Base-by-base conservation (phyloP, 2,888 invertebrate genomes). In the Drosophila anomelani region DNA sequence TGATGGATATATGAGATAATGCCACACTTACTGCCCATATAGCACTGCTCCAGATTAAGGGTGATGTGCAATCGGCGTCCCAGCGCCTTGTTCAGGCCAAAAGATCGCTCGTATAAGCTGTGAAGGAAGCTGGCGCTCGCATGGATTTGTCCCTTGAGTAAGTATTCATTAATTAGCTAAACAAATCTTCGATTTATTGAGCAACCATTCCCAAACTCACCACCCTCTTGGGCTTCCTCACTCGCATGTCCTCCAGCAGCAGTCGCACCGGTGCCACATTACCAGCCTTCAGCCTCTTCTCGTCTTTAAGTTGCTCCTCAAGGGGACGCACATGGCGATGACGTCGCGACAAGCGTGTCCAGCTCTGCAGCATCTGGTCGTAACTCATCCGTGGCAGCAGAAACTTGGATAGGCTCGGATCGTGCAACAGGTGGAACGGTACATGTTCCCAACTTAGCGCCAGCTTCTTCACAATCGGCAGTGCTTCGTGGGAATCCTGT, bases 41-140 rank as follows among this genome's bases (percentile, higher is more conserved):
- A 92, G 49, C 76, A 81, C 26, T 60, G 67, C 77, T 92, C 92
- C 47, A 92, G 76, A 74, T 91, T 92, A 3, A 92, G 75, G 3
- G 91, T 88, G n/a, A 92, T 89, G 55, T 86, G 87, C 51, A 91
- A 76, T 0, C 91, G 90, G 34, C 90, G 47, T 1, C 91, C 89
- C 29, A 77, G 66, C 0, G 74, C 47, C 53, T 80, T 79, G 55
- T 90, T 90, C 36, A 62, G 29, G 10, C 90, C 90, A 38, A 91
- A 91, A 0, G 91, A 90, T 13, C 75, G 43, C n/a, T 68, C 67
- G 39, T 90, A 91, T 0, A 90, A 34, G 8, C 69, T 63, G 3
- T 64, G 51, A 36, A 90, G 72, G 8, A 84, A 76, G 4, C 47
- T 70, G 5, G 39, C 0, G 36, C 3, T 10, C 32, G 29, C 8